Conservation (phyloP, 2,888 invertebrate species). For the Netelia virgata region DNA sequence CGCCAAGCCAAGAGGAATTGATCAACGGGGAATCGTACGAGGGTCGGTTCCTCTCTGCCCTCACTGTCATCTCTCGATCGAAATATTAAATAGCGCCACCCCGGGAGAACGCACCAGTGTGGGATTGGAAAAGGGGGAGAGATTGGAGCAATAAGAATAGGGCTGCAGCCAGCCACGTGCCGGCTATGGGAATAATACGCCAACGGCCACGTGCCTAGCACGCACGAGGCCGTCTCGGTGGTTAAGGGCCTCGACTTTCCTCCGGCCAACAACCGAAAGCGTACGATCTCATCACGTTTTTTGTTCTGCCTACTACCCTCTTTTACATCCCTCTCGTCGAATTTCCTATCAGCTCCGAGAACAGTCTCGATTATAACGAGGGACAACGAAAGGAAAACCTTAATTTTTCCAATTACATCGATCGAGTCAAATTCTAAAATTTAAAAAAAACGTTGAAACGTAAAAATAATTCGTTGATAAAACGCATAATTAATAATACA, state of each 20-base stretch:
- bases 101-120: constrained; percentile 55
- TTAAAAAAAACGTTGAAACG: neutral
- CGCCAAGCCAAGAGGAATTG: constrained; percentile 71
- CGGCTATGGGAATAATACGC: constrained; percentile 78
- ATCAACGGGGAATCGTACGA: constrained; percentile 75
- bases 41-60: constrained; percentile 46
- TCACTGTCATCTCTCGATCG: constrained; percentile 71
- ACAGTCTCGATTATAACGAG: neutral
- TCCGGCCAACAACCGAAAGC: constrained; percentile 70
- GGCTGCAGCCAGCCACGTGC: constrained; percentile 77
- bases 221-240: constrained; percentile 72
- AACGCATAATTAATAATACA: constrained; percentile 13
- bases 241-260: constrained; percentile 41
- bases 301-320: constrained; percentile 18
- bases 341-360: constrained; percentile 1
- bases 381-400: neutral
- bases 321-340: neutral
- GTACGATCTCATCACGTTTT: constrained; percentile 66
- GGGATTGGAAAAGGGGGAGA: constrained; percentile 42
- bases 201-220: constrained; percentile 79
- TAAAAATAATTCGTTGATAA: constrained; percentile 1
- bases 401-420: neutral
- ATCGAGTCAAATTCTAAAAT: too few species aligned
- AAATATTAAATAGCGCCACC: constrained; percentile 79
- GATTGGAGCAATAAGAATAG: constrained; percentile 66